phyloP scores from a whole-genome alignment of 2,797 vertebrate genomes.

The Alcedo atthis region DNA sequence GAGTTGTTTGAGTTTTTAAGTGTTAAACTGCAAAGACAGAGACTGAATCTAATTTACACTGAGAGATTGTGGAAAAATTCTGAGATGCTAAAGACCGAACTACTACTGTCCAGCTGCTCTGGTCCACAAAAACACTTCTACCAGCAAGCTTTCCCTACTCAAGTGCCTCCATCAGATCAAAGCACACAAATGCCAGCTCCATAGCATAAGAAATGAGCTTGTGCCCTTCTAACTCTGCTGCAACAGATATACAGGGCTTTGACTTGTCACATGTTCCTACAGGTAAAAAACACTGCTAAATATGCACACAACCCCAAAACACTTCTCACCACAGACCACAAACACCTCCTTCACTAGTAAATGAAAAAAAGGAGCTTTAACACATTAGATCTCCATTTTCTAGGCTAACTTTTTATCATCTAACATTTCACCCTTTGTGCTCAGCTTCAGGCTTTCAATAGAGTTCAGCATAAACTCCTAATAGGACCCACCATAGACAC shows the following conservation, averaged over 20 bases:
- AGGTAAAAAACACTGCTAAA: not conserved
- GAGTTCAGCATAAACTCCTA: not conserved
- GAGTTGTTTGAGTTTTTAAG: not conserved
- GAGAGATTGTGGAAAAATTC: not conserved
- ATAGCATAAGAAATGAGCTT: constrained; percentile 19
- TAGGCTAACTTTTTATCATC: not conserved
- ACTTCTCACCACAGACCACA: constrained; percentile 32
- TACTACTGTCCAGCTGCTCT: not conserved
- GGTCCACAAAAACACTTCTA: not conserved
- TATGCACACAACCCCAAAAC: not conserved
- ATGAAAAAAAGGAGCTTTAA: not conserved
- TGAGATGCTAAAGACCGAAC: not conserved
- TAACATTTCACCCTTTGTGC: not conserved
- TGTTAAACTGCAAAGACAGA: not conserved
- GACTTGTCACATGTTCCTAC: not conserved
- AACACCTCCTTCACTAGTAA: not conserved
- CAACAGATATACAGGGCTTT: not conserved
- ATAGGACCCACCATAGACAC: not conserved
- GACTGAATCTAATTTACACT: not conserved
- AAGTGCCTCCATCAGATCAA: not conserved
- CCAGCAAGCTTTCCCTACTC: not conserved
- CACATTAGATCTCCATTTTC: not conserved
- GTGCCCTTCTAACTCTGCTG: not conserved
- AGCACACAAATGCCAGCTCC: not conserved
- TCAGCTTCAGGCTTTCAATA: not conserved